These are phyloP conservation scores for Tamias sibiricus DNA, from an alignment of 2,113 vertebrate genomes.

Conservation along the genomic window DNA sequence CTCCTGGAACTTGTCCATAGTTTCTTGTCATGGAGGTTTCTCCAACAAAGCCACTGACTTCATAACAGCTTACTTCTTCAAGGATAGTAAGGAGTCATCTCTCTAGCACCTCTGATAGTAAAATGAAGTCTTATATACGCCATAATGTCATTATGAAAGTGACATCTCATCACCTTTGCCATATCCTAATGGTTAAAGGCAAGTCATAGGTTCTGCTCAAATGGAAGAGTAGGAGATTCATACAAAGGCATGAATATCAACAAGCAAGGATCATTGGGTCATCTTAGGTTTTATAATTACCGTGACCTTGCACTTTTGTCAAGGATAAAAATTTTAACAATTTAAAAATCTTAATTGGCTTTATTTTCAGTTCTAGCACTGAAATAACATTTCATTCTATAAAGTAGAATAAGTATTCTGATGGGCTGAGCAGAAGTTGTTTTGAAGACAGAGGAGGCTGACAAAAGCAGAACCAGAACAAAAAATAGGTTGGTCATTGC, in stretches of 20 bases:
- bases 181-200: background rate
- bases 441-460: background rate
- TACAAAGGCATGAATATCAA: background rate
- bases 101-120: background rate
- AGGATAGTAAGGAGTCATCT: background rate
- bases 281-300: background rate
- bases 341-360: background rate
- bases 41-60: background rate
- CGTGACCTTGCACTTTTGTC: background rate
- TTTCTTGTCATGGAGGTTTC: background rate
- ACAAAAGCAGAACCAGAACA: background rate
- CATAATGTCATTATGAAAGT: background rate
- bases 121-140: background rate
- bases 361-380: background rate
- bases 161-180: background rate
- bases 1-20: background rate
- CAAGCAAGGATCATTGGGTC: background rate
- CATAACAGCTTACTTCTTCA: background rate
- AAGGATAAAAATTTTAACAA: background rate
- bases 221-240: background rate
- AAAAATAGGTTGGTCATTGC: background rate
- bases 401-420: background rate
- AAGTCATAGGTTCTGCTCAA: background rate
- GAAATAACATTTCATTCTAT: background rate
- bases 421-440: background rate